Evolutionary conservation across 2,113 vertebrate genomes (phyloP), one percentile per base, ranked within the genome.

Genomic region (Cheirogaleus medius): DNA sequence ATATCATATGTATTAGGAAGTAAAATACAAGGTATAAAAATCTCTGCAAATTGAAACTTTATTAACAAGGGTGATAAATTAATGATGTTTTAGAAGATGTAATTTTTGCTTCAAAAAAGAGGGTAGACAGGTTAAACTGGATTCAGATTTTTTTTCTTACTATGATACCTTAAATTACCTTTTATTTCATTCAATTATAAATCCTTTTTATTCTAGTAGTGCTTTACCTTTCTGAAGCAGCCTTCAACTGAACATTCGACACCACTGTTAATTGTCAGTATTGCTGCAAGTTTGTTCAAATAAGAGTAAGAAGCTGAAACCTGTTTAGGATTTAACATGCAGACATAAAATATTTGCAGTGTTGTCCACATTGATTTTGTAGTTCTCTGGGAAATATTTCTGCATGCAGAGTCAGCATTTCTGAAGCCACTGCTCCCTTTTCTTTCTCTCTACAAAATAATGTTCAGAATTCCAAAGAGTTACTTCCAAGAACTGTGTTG

Each of bases 61-160:
- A 97, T 97, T 98, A 98, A 93, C 60, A 78, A 90, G 69, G 94
- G 93, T 97, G 91, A 97, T 95, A 98, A 96, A 47, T 27, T 97
- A 54, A 58, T 14, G 76, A 96, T 98, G 93, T 97, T 97, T 96
- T 93, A 96, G 83, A 18, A 49, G 56, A 78, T 87, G 0, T 96
- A 88, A 64, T 96, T 90, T 93, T 97, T 97, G 82, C 96, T 97
- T 97, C 96, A 96, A 97, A 97, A 97, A 94, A 91, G 63, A 97
- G 69, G 69, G 94, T 97, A 92, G 95, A 97, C 78, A 95, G 97
- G 96, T 97, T 97, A 95, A 98, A 94, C 73, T 95, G 54, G 87
- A 96, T 97, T 96, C 87, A 91, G 21, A 94, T 78, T 15, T 84
- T 93, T 96, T 97, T 96, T 83, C 69, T 95, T 91, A 77, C 83